Base-by-base conservation (phyloP, 2,113 vertebrate genomes). In the Semicossyphus pulcher region DNA sequence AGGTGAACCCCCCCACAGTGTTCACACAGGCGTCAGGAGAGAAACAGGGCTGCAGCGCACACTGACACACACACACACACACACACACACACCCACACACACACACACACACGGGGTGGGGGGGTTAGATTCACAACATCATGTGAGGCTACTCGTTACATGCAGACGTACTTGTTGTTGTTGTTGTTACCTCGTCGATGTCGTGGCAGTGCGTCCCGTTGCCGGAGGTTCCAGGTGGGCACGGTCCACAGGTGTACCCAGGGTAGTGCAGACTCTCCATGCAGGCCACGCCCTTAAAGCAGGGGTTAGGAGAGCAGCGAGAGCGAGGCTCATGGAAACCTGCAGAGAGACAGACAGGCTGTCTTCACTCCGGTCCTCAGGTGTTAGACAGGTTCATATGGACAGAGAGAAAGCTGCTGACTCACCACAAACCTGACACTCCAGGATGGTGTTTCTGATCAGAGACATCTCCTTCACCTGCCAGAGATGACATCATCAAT, bases 381-480 rank as follows among this genome's bases (percentile, higher is more conserved):
- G 18, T 2, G 15, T 2, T 10, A n/a, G 1, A 20, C 7, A 4
- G 2, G 1, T 26, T 7, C 1, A 1, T 2, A 9, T 44, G 16
- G 20, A n/a, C n/a, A 44, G 16, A 2, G 7, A 10, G 7, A 10
- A 8, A 44, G 5, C 25, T 11, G 28, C 42, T 32, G 6, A 88
- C 97, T 96, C 92, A 99, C 97, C 97, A 88, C 97, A 99, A 81
- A 96, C 96, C 93, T 99, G 97, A 90, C 97, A 99, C 89, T 99
- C 97, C 94, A 98, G 92, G 81, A 99, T 97, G 85, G 96, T 96
- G 93, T 99, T 99, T 65, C 97, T 95, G 86, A 99, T 97, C 84
- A 99, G 92, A 41, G 97, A 93, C 97, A 98, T 98, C 81, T 99
- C 97, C 89, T 98, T 99, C 72, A 97, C 97, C 97, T 99, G 75